Conservation (phyloP, 2,113 vertebrate species). For the Lathamus discolor region DNA sequence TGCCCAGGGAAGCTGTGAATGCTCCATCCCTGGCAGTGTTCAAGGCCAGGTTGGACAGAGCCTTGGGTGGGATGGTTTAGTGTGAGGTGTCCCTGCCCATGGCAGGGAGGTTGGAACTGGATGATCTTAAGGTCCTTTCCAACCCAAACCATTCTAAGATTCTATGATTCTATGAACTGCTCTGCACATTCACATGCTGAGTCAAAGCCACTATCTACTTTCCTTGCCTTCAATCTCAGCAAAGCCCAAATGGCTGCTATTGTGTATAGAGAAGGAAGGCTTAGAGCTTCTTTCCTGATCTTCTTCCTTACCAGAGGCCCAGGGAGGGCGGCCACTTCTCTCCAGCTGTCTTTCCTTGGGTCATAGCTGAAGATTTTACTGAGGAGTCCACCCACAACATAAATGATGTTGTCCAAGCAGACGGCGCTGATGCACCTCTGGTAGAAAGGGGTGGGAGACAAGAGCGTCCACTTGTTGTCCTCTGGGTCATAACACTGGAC, state of each 20-base stretch:
- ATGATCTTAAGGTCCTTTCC: no score
- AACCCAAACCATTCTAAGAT: no score
- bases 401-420: slow-evolving; percentile 73
- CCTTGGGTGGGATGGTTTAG: no score
- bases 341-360: slow-evolving; percentile 72
- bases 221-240: background rate
- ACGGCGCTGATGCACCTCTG: slow-evolving; percentile 77
- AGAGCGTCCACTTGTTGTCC: slow-evolving; percentile 70
- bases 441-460: slow-evolving; percentile 74
- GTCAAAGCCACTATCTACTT: background rate
- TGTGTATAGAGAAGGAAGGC: background rate
- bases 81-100: no score
- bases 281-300: background rate
- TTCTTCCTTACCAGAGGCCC: slow-evolving; percentile 75
- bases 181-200: fast-evolving
- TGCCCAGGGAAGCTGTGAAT: no score
- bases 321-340: slow-evolving; percentile 68
- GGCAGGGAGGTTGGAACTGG: no score
- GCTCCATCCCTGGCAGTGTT: no score
- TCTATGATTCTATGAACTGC: background rate
- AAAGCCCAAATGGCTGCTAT: background rate
- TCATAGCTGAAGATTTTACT: slow-evolving; percentile 76
- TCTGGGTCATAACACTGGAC: slow-evolving; percentile 80
- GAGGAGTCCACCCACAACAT: slow-evolving; percentile 79
- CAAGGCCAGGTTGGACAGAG: no score